phyloP scores from a whole-genome alignment of 2,888 invertebrate genomes.

The Conops quadrifasciatus region DNA sequence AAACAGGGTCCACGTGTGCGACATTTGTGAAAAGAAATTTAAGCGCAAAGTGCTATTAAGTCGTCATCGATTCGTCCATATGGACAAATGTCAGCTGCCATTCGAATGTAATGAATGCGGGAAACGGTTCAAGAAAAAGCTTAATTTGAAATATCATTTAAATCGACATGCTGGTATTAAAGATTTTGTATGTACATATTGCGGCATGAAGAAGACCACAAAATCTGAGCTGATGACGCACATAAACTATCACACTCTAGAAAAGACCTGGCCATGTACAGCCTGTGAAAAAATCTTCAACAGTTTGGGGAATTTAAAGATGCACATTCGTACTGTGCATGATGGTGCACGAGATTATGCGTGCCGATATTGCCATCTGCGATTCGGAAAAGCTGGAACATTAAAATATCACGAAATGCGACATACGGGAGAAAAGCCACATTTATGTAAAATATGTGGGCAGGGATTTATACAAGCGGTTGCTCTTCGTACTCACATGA shows the following conservation, averaged over 20 bases:
- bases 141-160: slow-evolving; percentile 43
- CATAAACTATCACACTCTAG: slow-evolving; percentile 43
- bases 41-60: slow-evolving; percentile 32
- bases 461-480: slow-evolving; percentile 42
- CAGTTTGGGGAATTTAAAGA: slow-evolving; percentile 37
- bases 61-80: slow-evolving; percentile 40
- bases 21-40: slow-evolving; percentile 40
- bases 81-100: slow-evolving; percentile 34
- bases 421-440: slow-evolving; percentile 45
- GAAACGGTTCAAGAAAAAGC: slow-evolving; percentile 37
- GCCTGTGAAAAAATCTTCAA: slow-evolving; percentile 39
- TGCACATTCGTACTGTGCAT: slow-evolving; percentile 44
- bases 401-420: slow-evolving; percentile 45
- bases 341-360: slow-evolving; percentile 40
- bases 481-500: slow-evolving; percentile 42
- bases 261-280: slow-evolving; percentile 39
- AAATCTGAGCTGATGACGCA: slow-evolving; percentile 40
- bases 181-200: slow-evolving; percentile 43
- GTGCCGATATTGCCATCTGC: slow-evolving; percentile 40
- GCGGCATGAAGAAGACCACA: slow-evolving; percentile 42
- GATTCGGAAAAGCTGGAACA: slow-evolving; percentile 44
- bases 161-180: slow-evolving; percentile 44
- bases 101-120: slow-evolving; percentile 40
- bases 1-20: slow-evolving; percentile 34
- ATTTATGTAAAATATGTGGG: slow-evolving; percentile 40